phyloP scores from a whole-genome alignment of 2,113 vertebrate species.

The Clarias magur region DNA sequence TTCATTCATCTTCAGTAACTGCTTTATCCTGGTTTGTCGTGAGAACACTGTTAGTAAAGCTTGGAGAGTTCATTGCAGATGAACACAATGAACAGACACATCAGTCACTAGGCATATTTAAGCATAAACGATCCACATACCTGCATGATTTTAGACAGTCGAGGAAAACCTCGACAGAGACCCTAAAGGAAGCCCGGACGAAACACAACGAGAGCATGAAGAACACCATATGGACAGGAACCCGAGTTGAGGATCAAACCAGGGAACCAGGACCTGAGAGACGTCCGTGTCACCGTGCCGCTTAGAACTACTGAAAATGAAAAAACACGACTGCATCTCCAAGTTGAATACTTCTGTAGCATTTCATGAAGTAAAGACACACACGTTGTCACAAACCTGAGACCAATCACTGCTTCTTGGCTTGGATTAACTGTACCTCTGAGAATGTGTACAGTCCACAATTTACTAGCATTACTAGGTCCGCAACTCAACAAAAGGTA shows the following conservation, averaged over 20 bases:
- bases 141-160: background rate
- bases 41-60: background rate
- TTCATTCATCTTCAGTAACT: background rate
- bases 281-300: background rate
- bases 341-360: background rate
- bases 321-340: background rate
- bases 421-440: background rate
- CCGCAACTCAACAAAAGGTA: background rate
- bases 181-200: background rate
- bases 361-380: background rate
- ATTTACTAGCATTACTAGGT: background rate
- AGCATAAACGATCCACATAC: background rate
- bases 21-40: background rate
- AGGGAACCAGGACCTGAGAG: background rate
- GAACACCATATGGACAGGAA: background rate
- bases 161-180: background rate
- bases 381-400: too few species aligned
- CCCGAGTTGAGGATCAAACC: background rate
- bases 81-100: background rate
- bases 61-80: background rate
- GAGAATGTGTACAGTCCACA: background rate
- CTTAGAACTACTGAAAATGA: background rate
- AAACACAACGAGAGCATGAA: background rate
- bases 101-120: background rate
- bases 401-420: background rate